Evolutionary conservation across 2,797 vertebrate species (phyloP).

Genomic region (Spondyliosoma cantharus): DNA sequence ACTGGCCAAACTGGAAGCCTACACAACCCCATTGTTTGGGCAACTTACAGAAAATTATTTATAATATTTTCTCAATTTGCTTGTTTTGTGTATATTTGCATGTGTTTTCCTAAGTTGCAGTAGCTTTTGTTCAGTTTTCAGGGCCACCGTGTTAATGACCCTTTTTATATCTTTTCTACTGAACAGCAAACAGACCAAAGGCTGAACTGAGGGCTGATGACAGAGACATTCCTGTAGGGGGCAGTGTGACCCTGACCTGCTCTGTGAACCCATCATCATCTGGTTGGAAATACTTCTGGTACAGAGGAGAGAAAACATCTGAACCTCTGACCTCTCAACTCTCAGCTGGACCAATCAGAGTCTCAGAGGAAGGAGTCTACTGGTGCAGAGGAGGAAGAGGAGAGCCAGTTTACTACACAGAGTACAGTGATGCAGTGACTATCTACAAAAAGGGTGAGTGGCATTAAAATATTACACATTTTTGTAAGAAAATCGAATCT

Average conservation of each 20-base stretch:
- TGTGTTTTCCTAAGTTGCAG: too few relatives aligned
- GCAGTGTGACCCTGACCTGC: slow-evolving; percentile 32
- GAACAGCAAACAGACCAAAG: background rate
- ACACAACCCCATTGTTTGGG: too few relatives aligned
- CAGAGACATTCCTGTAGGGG: background rate
- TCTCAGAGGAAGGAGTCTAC: slow-evolving; percentile 34
- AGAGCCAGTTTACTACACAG: slow-evolving; percentile 2
- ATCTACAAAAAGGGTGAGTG: background rate
- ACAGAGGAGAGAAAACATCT: slow-evolving; percentile 18
- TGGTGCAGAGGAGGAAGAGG: slow-evolving; percentile 48
- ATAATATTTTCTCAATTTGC: too few relatives aligned
- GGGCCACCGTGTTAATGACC: background rate
- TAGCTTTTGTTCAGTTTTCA: too few relatives aligned
- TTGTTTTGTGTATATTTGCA: too few relatives aligned
- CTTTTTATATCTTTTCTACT: background rate
- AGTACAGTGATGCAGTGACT: background rate
- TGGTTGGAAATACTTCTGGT: slow-evolving; percentile 37
- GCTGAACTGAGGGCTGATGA: background rate
- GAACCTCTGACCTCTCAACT: background rate
- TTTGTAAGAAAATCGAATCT: too few relatives aligned
- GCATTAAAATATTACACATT: too few relatives aligned
- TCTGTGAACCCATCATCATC: background rate
- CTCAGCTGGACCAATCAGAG: accelerated
- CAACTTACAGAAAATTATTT: too few relatives aligned
- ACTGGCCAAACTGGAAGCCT: too few relatives aligned